Evolutionary conservation across 2,113 vertebrate species (phyloP).

Genomic region (Himantopus leucocephalus): DNA sequence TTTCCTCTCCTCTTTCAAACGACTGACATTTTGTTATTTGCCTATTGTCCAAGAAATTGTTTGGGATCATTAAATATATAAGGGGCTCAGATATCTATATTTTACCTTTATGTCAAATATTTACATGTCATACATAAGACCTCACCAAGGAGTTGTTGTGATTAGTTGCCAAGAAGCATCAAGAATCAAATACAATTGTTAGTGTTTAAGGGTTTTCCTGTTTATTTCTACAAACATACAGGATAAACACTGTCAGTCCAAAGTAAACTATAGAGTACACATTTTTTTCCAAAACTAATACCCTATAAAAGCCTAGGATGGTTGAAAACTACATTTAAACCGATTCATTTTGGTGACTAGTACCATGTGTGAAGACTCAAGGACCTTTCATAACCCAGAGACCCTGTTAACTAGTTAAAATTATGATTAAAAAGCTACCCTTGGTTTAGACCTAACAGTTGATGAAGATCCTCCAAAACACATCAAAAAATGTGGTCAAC

Average conservation of each 20-base stretch:
- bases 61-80: slow-evolving; percentile 66
- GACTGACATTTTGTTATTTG: neutral
- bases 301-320: slow-evolving; percentile 50
- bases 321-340: slow-evolving; percentile 61
- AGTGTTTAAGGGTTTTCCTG: slow-evolving; percentile 81
- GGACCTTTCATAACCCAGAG: slow-evolving; percentile 25
- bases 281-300: slow-evolving; percentile 70
- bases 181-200: slow-evolving; percentile 80
- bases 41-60: slow-evolving; percentile 55
- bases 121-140: slow-evolving; percentile 72
- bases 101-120: slow-evolving; percentile 81
- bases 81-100: slow-evolving; percentile 70
- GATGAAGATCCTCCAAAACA: slow-evolving; percentile 19
- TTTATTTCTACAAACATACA: slow-evolving; percentile 81
- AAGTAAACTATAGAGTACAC: slow-evolving; percentile 76
- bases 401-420: slow-evolving; percentile 67
- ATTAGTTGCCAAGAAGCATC: slow-evolving; percentile 79
- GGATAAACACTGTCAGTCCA: slow-evolving; percentile 81
- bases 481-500: neutral
- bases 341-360: slow-evolving; percentile 36
- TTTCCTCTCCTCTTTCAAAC: neutral
- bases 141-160: slow-evolving; percentile 77
- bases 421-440: slow-evolving; percentile 24
- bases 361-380: slow-evolving; percentile 63
- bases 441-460: neutral